Base-by-base conservation (phyloP, 2,113 vertebrate genomes). In the Terrapene triunguis region DNA sequence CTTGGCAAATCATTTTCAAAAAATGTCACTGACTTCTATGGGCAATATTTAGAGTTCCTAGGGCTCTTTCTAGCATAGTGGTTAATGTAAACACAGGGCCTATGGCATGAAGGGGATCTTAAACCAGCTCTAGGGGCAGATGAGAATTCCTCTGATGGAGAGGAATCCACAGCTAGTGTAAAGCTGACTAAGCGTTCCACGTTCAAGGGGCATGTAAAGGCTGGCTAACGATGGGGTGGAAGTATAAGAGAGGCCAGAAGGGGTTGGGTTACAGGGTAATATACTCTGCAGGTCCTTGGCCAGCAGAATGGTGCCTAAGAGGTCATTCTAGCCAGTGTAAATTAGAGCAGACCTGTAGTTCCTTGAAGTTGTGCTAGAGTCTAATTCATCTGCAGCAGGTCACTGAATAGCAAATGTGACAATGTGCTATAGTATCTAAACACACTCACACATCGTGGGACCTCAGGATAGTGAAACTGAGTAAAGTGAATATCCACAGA, bases 401-500 rank as follows among this genome's bases (percentile, higher is more conserved):
- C 27, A 62, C 29, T 32, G 29, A 62, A 62, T 62, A 62, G 59
- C 59, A 32, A 62, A 62, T 35, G 35, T 48, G 4, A 59, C 2
- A 51, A 54, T 7, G 6, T 62, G 59, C 59, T 32, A 3, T 32
- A 32, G 59, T 3, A 32, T 32, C 27, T 32, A 62, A 14, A 32
- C 12, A 32, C 27, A 32, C 59, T 7, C 4, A n/a, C 65, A 72
- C 65, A 38, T 17, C 2, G 4, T 21, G n/a, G n/a, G 32, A 72
- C 35, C n/a, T 72, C n/a, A 38, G 16, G 17, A 5, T 38, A 38
- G 19, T 29, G 29, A 62, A 62, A 27, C 6, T 11, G 59, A 62
- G 25, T n/a, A 4, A 1, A 53, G 29, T 48, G 25, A 35, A 5
- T 42, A 78, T 47, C 3, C n/a, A 62, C 29, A 0, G 2, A 22